Evolutionary conservation across 2,888 invertebrate species (phyloP), one percentile per base, ranked within the genome.

Genomic region (Caenorhabditis drosophilae): DNA sequence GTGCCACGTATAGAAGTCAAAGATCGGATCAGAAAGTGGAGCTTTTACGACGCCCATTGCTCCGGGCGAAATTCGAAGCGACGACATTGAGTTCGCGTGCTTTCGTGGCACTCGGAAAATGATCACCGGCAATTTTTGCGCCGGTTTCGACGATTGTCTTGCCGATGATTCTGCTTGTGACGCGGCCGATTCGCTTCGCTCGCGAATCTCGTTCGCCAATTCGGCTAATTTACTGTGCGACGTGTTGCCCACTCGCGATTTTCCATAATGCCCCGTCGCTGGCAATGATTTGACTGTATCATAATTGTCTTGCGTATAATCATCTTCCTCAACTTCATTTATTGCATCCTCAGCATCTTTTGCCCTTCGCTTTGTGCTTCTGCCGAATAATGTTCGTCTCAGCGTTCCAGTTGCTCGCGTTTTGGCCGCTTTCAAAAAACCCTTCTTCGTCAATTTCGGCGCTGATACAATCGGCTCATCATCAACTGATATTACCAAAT

Each of bases 1-100:
- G 61, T 80, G 77, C 77, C 77, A 80, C 62, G 78, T 79, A 57
- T 81, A 77, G 56, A 78, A 80, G 57, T 81, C 81, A 67, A 81
- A 79, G 35, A 78, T 75, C 40, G 80, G 73, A 59, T 73, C 76
- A 42, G 59, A 61, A 20, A 63, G 61, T 34, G 73, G 64, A 25
- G 66, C 58, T 16, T 54, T 54, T 20, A 62, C 26, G 15, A 58
- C 60, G 3, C 56, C 51, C 16, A 52, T 26, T 1, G 61, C 52
- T 1, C 53, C 56, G 2, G 70, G 67, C 3, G 67, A 66, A 11
- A 68, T 57, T 42, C 67, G 49, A 18, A 64, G 18, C 2, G 58
- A 60, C 1, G 50, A 49, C 59, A 66, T 53, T 36, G 59, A 59
- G 40, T 49, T 55, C 26, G 59, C 52, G 15, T 56, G 56, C n/a